Evolutionary conservation across 2,888 invertebrate species (phyloP), one percentile per base, ranked within the genome.

Genomic region (Parascotia fuliginaria): DNA sequence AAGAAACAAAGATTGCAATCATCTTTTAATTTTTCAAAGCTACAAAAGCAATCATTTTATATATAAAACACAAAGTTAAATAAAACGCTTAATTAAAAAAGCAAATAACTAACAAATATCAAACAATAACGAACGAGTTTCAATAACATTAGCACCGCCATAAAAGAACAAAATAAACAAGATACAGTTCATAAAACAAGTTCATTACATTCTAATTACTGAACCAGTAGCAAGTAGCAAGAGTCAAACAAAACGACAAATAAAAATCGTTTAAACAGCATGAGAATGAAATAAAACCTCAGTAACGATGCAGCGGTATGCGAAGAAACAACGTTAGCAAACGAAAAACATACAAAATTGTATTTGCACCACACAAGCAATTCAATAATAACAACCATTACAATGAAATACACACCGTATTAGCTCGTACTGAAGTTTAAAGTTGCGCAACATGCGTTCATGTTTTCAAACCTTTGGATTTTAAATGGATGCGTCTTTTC

Each of bases 241-340:
- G 42, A 37, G 36, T 34, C 36, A 36, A 34, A 47, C 27, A 42
- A 27, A 47, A 53, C 19, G 29, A 49, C 33, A 43, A 9, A 12
- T 42, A 42, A 55, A 55, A 54, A 53, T 59, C 59, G 55, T 62
- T 73, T 67, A 62, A 65, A 70, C 70, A 67, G 60, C 62, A 51
- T 61, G 69, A 63, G 65, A 66, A 69, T 58, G 49, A 68, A 67
- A 68, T 65, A 72, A 66, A 71, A 62, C 61, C 54, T 57, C 55
- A 33, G 47, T 12, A 55, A 65, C 67, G 72, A 71, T 33, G 74
- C 73, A 69, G 68, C 14, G 28, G 34, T 49, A 15, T 59, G 51
- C 63, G 56, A 66, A 56, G 54, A 57, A 68, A 68, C 72, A 67
- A 66, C 60, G 64, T 57, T 60, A 65, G 57, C 62, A 68, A 67